These are phyloP conservation scores for Phodopus roborovskii DNA, from an alignment of 2,113 vertebrate genomes.

Conservation along the genomic window DNA sequence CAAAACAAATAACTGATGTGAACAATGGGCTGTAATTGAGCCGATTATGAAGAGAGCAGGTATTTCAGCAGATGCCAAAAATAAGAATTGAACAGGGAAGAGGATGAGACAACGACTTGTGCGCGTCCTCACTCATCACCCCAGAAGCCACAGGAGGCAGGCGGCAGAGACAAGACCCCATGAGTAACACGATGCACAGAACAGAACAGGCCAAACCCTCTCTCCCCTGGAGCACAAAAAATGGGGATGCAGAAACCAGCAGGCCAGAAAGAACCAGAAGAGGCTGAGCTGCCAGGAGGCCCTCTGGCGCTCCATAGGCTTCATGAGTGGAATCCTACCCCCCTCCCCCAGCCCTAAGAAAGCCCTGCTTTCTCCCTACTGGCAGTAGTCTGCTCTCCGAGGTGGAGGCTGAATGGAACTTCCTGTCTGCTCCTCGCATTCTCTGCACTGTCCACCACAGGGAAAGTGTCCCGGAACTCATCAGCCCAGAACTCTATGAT, in stretches of 20 bases:
- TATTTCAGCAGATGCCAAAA: not conserved
- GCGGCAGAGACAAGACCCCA: not conserved
- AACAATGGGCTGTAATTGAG: not conserved
- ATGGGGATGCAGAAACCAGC: accelerated
- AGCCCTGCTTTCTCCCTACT: not conserved
- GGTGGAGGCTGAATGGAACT: accelerated
- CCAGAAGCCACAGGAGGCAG: not conserved
- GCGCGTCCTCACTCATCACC: accelerated
- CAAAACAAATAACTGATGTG: not conserved
- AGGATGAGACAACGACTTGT: accelerated
- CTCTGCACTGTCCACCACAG: not conserved
- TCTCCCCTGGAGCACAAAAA: not conserved
- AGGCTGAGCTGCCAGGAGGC: not conserved
- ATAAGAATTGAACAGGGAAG: accelerated
- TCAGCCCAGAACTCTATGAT: not conserved
- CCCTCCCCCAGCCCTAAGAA: accelerated
- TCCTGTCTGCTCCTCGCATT: accelerated
- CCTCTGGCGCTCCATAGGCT: not conserved
- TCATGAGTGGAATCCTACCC: not conserved
- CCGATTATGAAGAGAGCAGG: not conserved
- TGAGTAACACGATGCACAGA: too few species aligned
- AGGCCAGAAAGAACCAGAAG: accelerated
- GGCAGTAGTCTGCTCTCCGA: not conserved
- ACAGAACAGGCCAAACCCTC: not conserved
- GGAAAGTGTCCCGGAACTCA: not conserved